phyloP scores from a whole-genome alignment of 92 coral and sea anemone species.

The Palythoa grandiflora region DNA sequence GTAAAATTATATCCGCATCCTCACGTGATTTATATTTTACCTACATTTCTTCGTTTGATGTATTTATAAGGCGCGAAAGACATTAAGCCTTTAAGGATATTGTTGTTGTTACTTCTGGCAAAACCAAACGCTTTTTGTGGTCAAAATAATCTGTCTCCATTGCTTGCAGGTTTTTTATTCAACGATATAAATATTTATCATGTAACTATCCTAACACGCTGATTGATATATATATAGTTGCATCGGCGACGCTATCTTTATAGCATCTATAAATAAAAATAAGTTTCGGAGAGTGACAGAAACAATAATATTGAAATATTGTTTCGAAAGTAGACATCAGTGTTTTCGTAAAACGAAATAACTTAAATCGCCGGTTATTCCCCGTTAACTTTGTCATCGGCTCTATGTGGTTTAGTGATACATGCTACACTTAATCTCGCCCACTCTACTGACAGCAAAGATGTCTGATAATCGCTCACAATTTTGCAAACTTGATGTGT shows the following conservation, averaged over 20 bases:
- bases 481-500: too few relatives aligned
- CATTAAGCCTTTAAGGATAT: neutral
- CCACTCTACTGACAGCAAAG: too few relatives aligned
- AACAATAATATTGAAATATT: neutral
- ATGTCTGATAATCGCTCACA: too few relatives aligned
- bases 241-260: neutral
- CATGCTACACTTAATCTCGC: neutral
- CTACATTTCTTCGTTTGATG: neutral
- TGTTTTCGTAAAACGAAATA: neutral
- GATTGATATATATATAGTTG: neutral
- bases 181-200: neutral
- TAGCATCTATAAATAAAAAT: neutral
- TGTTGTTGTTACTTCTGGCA: neutral
- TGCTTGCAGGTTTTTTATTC: neutral
- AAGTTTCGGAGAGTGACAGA: neutral
- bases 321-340: neutral
- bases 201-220: neutral
- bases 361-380: neutral
- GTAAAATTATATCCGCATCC: neutral
- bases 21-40: neutral
- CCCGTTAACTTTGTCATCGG: neutral
- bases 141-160: neutral
- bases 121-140: neutral
- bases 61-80: neutral
- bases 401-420: too few relatives aligned